phyloP scores from a whole-genome alignment of 2,888 invertebrate genomes.

The Pimpla rufipes region DNA sequence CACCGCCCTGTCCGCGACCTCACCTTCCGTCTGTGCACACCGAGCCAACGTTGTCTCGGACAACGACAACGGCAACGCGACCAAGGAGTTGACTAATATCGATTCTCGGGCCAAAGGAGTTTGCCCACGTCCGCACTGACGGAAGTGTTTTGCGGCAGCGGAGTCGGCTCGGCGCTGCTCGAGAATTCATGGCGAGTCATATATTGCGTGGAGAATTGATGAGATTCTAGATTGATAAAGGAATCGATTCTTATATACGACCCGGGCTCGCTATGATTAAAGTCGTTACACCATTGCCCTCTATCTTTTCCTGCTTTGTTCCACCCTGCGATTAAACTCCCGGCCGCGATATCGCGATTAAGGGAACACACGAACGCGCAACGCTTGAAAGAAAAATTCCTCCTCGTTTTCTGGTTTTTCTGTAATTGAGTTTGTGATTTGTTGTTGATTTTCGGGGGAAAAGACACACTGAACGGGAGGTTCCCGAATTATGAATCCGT shows the following conservation, averaged over 20 bases:
- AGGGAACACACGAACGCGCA: neutral
- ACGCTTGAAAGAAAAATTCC: neutral
- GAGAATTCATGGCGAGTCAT: constrained; percentile 68
- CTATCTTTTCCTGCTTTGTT: constrained; percentile 34
- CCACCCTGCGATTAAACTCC: constrained; percentile 30
- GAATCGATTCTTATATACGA: constrained; percentile 63
- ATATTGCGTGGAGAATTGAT: constrained; percentile 69
- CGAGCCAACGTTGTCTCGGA: constrained; percentile 37
- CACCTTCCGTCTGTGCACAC: constrained; percentile 15
- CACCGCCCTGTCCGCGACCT: constrained; percentile 68
- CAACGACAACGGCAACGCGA: constrained; percentile 37
- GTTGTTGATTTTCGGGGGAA: neutral
- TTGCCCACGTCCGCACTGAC: constrained; percentile 30
- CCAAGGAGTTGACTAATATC: constrained; percentile 50
- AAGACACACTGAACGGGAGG: no score
- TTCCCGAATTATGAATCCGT: no score
- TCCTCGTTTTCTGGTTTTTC: neutral
- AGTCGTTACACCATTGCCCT: constrained; percentile 57
- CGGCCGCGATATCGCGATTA: constrained; percentile 56
- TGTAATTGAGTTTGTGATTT: neutral
- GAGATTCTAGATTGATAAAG: constrained; percentile 67
- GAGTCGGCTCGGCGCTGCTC: constrained; percentile 35
- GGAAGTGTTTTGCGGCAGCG: constrained; percentile 51
- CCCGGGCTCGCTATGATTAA: constrained; percentile 57
- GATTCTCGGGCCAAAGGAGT: constrained; percentile 54